Conservation (phyloP, 2,888 invertebrate genomes). For the Parthenolecanium corni region DNA sequence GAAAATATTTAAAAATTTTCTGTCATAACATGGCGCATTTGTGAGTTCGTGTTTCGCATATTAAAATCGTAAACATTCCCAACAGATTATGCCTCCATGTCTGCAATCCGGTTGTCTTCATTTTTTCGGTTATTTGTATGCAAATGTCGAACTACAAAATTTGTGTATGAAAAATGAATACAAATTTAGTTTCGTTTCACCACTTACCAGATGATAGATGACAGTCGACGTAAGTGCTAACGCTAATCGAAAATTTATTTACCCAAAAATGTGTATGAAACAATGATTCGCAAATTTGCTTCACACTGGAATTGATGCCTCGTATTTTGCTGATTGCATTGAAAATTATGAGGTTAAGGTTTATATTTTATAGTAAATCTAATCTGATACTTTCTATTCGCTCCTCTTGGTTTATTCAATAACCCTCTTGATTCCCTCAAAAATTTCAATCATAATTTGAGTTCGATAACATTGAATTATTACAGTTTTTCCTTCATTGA, state of each 20-base stretch:
- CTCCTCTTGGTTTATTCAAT: too few species aligned
- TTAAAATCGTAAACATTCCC: conserved; percentile 1
- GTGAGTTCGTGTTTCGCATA: too few species aligned
- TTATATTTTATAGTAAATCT: not conserved
- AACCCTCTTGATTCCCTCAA: too few species aligned
- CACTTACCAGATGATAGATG: not conserved
- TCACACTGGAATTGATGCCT: not conserved
- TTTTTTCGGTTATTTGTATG: conserved; percentile 14
- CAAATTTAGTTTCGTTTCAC: conserved; percentile 7
- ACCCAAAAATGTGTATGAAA: not conserved
- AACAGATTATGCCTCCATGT: not conserved
- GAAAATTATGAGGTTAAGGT: too few species aligned
- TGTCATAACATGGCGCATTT: too few species aligned
- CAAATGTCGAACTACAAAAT: conserved; percentile 9
- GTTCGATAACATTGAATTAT: too few species aligned
- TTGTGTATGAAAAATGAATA: conserved; percentile 9
- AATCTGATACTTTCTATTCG: too few species aligned
- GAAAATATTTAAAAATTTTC: too few species aligned
- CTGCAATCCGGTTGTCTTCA: conserved; percentile 6
- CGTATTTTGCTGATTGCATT: not conserved
- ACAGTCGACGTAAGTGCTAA: not conserved
- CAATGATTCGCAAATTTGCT: not conserved
- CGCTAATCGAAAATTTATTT: not conserved
- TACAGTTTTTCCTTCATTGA: too few species aligned
- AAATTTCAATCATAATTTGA: too few species aligned